Evolutionary conservation across 2,888 invertebrate genomes (phyloP), one percentile per base, ranked within the genome.

Genomic region (Tetranychus piercei): DNA sequence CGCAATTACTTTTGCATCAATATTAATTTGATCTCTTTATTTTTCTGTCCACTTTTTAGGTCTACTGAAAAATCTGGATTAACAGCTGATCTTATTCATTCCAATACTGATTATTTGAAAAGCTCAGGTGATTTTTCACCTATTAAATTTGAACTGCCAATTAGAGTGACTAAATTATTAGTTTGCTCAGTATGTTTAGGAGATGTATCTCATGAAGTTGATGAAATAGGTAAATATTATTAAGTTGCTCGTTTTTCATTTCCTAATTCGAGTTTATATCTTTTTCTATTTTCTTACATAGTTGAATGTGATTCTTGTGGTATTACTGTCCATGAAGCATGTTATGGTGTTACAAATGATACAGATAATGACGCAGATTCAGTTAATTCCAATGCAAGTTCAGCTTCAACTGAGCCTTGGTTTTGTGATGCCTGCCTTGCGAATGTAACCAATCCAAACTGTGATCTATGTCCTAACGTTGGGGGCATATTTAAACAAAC

Each of bases 391-490:
- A 92, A 94, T 44, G 91, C 91, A 78, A 95, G 95, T 18, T 89
- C 94, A 0, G 92, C 93, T 74, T 93, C 94, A 44, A 96, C 95
- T 0, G 96, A 97, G 78, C 96, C 96, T 0, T 99, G 99, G 99
- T 99, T 99, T 83, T 99, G 99, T 85, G 97, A 99, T 82, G 92
- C 96, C 6, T 99, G 99, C 81, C 90, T 91, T 80, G 94, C 94
- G 23, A 93, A 92, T 0, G 88, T 91, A 18, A 87, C 86, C 18
- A 89, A 90, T 82, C 95, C 95, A 0, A 80, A 44, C 65, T 99
- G 99, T 82, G 96, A 97, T 84, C 85, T 99, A 20, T 99, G 99
- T 81, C 97, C 97, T 0, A 94, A 93, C 82, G 87, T 86, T 81
- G 90, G 79, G 9, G 79, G 95, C 89, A 83, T 96, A 88, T 86